Conservation (phyloP, 2,113 vertebrate species). For the Neomonachus schauinslandi region DNA sequence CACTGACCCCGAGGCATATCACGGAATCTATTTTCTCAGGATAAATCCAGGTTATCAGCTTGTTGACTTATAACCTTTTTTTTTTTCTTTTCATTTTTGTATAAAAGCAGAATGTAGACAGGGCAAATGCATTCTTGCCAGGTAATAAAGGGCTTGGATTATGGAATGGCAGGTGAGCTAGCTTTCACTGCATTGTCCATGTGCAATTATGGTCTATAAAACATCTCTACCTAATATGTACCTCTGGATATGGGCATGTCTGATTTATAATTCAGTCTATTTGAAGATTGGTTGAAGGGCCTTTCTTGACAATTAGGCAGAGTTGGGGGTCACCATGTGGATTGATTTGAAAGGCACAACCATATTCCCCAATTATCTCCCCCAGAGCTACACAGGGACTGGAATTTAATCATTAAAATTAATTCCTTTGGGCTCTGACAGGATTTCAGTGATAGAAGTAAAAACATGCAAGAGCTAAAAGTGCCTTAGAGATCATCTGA, state of each 20-base stretch:
- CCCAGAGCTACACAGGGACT: not conserved
- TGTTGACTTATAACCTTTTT: constrained; percentile 16
- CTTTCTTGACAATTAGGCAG: constrained; percentile 48
- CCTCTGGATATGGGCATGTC: not conserved
- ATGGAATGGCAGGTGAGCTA: not conserved
- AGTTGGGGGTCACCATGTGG: not conserved
- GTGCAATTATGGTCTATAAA: constrained; percentile 52
- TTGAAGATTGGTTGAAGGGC: not conserved
- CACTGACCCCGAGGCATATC: not conserved
- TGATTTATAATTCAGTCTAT: constrained; percentile 49
- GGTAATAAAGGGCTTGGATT: constrained; percentile 55
- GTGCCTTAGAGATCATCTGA: not conserved
- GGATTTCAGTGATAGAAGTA: constrained; percentile 40
- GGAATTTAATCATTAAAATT: constrained; percentile 58
- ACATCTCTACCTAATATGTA: constrained; percentile 57
- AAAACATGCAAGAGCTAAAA: not conserved
- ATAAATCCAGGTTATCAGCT: constrained; percentile 64
- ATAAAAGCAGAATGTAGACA: constrained; percentile 21
- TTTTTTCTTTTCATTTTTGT: not conserved
- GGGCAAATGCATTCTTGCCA: not conserved
- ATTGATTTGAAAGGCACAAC: constrained; percentile 55
- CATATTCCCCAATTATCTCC: not conserved
- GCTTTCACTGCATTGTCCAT: not conserved
- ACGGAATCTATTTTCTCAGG: constrained; percentile 49
- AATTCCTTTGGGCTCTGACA: constrained; percentile 54